Evolutionary conservation across 2,113 vertebrate genomes (phyloP), one percentile per base, ranked within the genome.

Genomic region (Geococcyx californianus): DNA sequence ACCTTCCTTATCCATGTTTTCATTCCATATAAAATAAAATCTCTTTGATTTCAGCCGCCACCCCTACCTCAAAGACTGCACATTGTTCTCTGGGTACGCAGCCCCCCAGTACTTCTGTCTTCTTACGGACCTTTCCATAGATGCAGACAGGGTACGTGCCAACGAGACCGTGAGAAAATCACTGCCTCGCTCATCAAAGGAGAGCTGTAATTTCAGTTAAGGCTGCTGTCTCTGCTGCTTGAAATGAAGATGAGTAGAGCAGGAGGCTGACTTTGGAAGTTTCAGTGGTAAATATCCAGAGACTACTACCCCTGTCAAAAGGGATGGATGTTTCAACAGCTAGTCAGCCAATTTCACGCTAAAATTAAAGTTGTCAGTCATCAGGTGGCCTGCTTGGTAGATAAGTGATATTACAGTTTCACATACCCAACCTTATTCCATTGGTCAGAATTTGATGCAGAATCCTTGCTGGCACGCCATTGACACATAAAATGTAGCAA

Each of bases 311-410:
- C 87, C 90, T 94, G 94, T 97, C 96, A 93, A 94, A 89, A 87
- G 75, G 94, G 94, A 96, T 93, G 93, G 94, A 93, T 96, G 91
- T 96, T 93, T 94, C 94, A 90, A 45, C 77, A 87, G 94, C 87
- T 90, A 95, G 90, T 88, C 97, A 97, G 95, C 96, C 97, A 97
- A 97, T 97, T 97, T 97, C 97, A 97, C 59, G 88, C 95, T 97
- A 62, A 97, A 97, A 97, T 97, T 97, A 97, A 97, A 97, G 96
- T 96, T 97, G 97, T 97, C 97, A 97, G 94, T 97, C 97, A 97
- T 97, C 94, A 93, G 94, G 94, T 95, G 84, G 88, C 85, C 90
- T 89, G 96, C 75, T 84, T 90, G 84, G 81, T 69, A 95, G 97
- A 97, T 96, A 97, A 97, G 96, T 94, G 93, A 95, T 97, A 95